phyloP scores from a whole-genome alignment of 2,888 invertebrate species.

The Sicus ferrugineus region DNA sequence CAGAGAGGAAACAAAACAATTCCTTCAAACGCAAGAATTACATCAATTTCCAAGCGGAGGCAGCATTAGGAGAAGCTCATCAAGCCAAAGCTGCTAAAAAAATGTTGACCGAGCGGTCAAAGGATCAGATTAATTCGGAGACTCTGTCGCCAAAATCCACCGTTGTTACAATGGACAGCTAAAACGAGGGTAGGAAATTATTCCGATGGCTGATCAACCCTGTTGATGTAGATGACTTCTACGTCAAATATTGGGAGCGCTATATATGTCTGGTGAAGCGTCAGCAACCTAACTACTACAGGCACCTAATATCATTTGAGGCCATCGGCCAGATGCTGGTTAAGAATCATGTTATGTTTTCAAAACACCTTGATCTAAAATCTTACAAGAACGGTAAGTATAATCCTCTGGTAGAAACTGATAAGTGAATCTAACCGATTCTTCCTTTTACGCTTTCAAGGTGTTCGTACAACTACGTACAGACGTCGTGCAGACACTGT shows the following conservation, averaged over 20 bases:
- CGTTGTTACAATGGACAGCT: slow-evolving; percentile 63
- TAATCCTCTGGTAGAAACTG: no score
- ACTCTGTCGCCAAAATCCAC: slow-evolving; percentile 38
- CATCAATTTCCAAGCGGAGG: no score
- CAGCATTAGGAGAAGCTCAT: background rate
- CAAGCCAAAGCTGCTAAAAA: background rate
- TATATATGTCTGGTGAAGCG: slow-evolving; percentile 77
- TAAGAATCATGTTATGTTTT: slow-evolving; percentile 79
- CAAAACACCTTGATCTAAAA: slow-evolving; percentile 91
- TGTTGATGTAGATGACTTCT: slow-evolving; percentile 69
- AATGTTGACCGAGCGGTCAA: no score
- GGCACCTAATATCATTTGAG: slow-evolving; percentile 77
- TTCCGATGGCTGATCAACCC: slow-evolving; percentile 81
- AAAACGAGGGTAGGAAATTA: slow-evolving; percentile 70
- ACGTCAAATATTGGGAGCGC: slow-evolving; percentile 81
- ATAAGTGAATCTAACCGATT: no score
- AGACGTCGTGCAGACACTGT: slow-evolving; percentile 73
- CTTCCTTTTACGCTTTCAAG: slow-evolving; percentile 36
- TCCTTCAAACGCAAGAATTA: no score
- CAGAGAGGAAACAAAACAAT: no score
- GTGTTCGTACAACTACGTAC: slow-evolving; percentile 78
- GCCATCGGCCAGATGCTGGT: slow-evolving; percentile 81
- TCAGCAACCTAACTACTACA: slow-evolving; percentile 71
- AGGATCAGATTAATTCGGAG: no score
- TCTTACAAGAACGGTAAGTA: slow-evolving; percentile 78